Evolutionary conservation across 2,888 invertebrate genomes (phyloP), one percentile per base, ranked within the genome.

Genomic region (Chrysotoxum bicinctum): DNA sequence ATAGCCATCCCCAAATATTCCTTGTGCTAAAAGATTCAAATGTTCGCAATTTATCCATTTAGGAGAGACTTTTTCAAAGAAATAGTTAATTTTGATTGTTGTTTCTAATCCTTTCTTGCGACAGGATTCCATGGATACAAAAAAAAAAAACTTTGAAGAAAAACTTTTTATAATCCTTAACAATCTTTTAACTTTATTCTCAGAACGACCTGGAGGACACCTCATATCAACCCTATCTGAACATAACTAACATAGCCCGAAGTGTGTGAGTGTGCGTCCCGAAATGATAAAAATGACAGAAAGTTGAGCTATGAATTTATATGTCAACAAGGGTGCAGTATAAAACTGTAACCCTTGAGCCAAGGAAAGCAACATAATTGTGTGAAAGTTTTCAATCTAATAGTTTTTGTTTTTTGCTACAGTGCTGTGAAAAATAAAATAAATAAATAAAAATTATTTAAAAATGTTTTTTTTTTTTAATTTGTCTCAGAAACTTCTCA

Each of bases 311-410:
- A 78, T 56, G 73, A 74, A 32, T 64, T 64, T 73, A 54, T 69
- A 78, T 74, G 78, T 83, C 78, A 77, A 83, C 77, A 74, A 73
- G 73, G 37, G 78, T 74, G 54, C 62, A 83, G 62, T 78, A 74
- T 73, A 77, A 60, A 82, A 45, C 43, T 30, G 1, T 16, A 32
- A 64, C 10, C 45, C 62, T 64, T 43, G 30, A 45, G 30, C 30
- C 26, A 26, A 43, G 16, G 16, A 30, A 26, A 30, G 45, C 19
- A 30, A 45, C 19, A 64, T 64, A 64, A 64, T 64, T 64, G 64
- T 64, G 45, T 32, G 64, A 45, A 64, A 45, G 30, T 64, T 64
- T 64, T 30, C 45, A 30, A 16, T 45, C 19, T 26, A 35, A 58
- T 35, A 58, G 21, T 12, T 48, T 7, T 48, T 3, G 0, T 48